Evolutionary conservation across 2,113 vertebrate species (phyloP), one percentile per base, ranked within the genome.

Genomic region (Myiagra hebetior): DNA sequence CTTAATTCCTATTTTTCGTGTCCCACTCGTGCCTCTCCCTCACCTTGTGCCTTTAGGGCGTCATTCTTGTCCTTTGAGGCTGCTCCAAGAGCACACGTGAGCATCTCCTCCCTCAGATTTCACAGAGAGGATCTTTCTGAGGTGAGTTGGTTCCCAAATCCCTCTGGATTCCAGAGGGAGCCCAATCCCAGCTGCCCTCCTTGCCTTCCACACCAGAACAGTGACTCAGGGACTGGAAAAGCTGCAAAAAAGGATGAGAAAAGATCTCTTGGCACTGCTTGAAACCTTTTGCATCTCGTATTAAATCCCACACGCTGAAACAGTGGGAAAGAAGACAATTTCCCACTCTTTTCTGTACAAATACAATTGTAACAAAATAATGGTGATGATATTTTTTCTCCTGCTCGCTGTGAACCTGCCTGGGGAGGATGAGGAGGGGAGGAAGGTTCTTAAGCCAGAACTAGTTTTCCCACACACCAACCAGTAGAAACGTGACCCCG

Each of bases 1-100:
- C 81, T 95, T 92, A 12, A 81, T 79, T 92, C 76, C 91, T 91
- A 73, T 96, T 94, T 94, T 92, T 62, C 14, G 5, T 1, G 18
- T 96, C 89, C 93, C 96, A 60, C 53, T 35, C 3, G 23, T 87
- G 81, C 47, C 13, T 83, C 13, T 87, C 77, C 81, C 81, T 91
- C 91, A 85, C 89, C 85, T 82, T 78, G 37, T 57, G 85, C 89
- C 88, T 93, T 69, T 24, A 59, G 76, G 86, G 67, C 68, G 92
- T 14, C 24, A 18, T 72, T 82, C 15, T 27, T 59, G 41, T 44
- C 44, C 64, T 91, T 37, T 13, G 85, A 49, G 49, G 47, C 85
- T 79, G 42, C 42, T 85, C 69, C 87, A 62, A 9, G 42, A 68
- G 65, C 37, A 8, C 57, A 28, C 30, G 28, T 6, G 10, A 82